Conservation (phyloP, 2,113 vertebrate species). For the Phrynosoma platyrhinos region DNA sequence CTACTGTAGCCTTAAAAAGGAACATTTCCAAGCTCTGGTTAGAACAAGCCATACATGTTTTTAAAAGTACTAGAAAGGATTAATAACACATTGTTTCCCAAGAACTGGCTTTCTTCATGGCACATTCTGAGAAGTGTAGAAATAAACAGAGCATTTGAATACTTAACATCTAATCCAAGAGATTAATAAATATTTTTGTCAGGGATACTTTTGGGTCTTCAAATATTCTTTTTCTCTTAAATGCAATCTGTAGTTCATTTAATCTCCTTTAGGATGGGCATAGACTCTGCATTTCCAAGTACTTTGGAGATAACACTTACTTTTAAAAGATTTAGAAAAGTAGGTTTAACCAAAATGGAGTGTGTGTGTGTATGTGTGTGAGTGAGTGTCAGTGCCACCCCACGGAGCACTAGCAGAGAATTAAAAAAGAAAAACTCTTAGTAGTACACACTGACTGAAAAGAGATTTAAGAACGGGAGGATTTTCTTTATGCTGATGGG, state of each 20-base stretch:
- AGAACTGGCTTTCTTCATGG: background rate
- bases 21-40: too few relatives aligned
- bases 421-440: background rate
- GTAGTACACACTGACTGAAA: constrained; percentile 9
- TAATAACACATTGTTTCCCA: background rate
- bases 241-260: background rate
- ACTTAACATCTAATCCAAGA: background rate
- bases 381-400: background rate
- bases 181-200: background rate
- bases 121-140: background rate
- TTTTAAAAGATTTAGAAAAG: constrained; percentile 26
- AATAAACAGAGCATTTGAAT: background rate
- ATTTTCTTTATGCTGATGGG: constrained; percentile 21
- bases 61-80: background rate
- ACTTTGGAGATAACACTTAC: background rate
- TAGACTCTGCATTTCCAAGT: background rate
- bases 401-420: background rate
- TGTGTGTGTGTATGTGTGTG: background rate
- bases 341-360: background rate
- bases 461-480: constrained; percentile 18
- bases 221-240: background rate
- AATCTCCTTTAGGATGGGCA: background rate
- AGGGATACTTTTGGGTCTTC: background rate
- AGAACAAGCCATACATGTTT: background rate
- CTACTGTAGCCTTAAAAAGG: too few relatives aligned